phyloP scores from a whole-genome alignment of 2,797 vertebrate genomes.

The Choloepus didactylus region DNA sequence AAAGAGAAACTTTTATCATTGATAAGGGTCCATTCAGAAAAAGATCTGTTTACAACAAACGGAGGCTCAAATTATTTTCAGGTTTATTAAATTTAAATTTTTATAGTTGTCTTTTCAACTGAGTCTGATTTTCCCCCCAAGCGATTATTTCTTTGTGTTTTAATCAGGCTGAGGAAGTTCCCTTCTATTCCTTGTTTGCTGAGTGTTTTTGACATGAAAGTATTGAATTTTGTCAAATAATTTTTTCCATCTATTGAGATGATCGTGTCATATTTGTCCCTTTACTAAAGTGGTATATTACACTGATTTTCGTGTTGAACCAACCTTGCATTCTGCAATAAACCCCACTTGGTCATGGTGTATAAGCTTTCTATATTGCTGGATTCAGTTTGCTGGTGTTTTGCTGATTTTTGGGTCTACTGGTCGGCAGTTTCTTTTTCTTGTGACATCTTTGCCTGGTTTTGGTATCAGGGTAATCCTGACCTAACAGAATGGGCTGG shows the following conservation, averaged over 20 bases:
- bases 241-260: not conserved
- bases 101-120: slow-evolving; percentile 6
- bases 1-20: slow-evolving; percentile 30
- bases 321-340: slow-evolving; percentile 42
- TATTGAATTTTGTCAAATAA: not conserved
- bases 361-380: not conserved
- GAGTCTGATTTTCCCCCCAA: not conserved
- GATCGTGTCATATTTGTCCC: not conserved
- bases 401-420: not conserved
- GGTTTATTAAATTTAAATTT: not conserved
- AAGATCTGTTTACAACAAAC: slow-evolving; percentile 42
- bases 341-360: not conserved
- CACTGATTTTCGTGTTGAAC: not conserved
- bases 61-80: not conserved
- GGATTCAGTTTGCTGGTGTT: not conserved
- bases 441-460: not conserved
- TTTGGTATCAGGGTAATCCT: not conserved
- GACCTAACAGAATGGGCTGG: not conserved
- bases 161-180: not conserved
- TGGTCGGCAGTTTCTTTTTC: not conserved
- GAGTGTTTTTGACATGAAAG: not conserved
- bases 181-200: not conserved
- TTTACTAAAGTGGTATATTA: not conserved
- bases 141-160: not conserved
- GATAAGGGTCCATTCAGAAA: not conserved